A percentile compares a stretch with the other conserved stretches of the same genome.
Conservation (phyloP, 2,113 vertebrate species). For the Polyodon spathula region DNA sequence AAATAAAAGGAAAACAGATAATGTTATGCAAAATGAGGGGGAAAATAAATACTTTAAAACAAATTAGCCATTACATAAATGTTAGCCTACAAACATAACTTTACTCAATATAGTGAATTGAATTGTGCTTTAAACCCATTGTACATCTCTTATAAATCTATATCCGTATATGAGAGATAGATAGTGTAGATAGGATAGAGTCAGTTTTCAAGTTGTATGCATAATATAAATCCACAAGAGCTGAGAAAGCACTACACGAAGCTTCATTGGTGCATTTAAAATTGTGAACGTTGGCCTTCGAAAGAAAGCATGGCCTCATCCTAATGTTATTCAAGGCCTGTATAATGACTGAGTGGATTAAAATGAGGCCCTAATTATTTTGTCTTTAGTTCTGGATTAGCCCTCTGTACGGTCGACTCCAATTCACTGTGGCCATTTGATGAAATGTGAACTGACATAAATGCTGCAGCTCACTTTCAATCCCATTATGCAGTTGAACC, state of each 20-base stretch:
- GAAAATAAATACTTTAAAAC: too few relatives aligned
- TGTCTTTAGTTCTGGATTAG: constrained; percentile 84
- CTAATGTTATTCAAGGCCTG: constrained; percentile 53
- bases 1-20: too few relatives aligned
- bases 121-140: too few relatives aligned
- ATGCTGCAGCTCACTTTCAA: constrained; percentile 73
- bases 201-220: too few relatives aligned
- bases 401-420: constrained; percentile 67
- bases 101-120: too few relatives aligned
- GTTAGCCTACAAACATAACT: too few relatives aligned
- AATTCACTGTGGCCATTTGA: constrained; percentile 58
- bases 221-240: neutral
- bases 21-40: too few relatives aligned
- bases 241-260: neutral
- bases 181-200: too few relatives aligned
- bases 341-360: constrained; percentile 75
- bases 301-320: constrained; percentile 23
- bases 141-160: too few relatives aligned
- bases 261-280: constrained; percentile 28
- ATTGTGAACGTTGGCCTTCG: constrained; percentile 17
- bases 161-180: too few relatives aligned
- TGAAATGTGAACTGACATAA: constrained; percentile 84
- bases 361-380: constrained; percentile 80
- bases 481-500: constrained; percentile 75
- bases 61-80: too few relatives aligned